phyloP scores from a whole-genome alignment of 2,113 vertebrate species.

The Pseudorectes ferrugineus region DNA sequence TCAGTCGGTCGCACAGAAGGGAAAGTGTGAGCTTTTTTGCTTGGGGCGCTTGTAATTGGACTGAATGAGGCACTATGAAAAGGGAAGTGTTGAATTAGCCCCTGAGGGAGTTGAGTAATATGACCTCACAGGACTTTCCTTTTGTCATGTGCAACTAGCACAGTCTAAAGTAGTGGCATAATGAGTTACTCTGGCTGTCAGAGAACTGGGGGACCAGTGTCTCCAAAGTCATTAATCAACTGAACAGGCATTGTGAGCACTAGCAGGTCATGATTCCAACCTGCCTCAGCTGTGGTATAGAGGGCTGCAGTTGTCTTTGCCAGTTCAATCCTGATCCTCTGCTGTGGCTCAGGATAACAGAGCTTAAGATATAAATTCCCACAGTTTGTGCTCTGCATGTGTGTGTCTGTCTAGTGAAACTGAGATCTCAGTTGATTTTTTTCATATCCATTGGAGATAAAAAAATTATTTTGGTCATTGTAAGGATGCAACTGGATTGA shows the following conservation, averaged over 20 bases:
- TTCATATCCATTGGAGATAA: not conserved
- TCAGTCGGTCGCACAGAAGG: slow-evolving; percentile 39
- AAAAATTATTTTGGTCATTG: not conserved
- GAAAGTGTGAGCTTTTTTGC: slow-evolving; percentile 50
- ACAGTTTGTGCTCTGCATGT: not conserved
- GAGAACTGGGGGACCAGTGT: slow-evolving; percentile 40
- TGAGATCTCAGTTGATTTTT: not conserved
- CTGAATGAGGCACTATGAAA: slow-evolving; percentile 59
- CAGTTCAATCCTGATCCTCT: not conserved
- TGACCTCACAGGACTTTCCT: slow-evolving; percentile 59
- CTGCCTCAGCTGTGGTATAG: not conserved
- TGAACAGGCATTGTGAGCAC: slow-evolving; percentile 17
- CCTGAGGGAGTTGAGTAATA: slow-evolving; percentile 60
- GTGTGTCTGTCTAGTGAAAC: not conserved
- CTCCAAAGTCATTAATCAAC: slow-evolving; percentile 55
- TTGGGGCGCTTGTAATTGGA: slow-evolving; percentile 37
- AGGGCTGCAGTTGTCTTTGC: slow-evolving; percentile 6
- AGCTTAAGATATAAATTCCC: not conserved
- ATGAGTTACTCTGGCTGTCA: slow-evolving; percentile 55
- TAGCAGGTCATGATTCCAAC: slow-evolving; percentile 19
- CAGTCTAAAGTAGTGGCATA: slow-evolving; percentile 51
- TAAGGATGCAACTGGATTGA: not conserved
- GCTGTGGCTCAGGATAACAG: not conserved
- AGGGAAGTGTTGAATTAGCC: slow-evolving; percentile 63
- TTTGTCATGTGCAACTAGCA: slow-evolving; percentile 47